A percentile compares a stretch with the other conserved stretches of the same genome.
These are phyloP conservation scores for Todiramphus saurophagus DNA, from an alignment of 2,113 vertebrate species.

Conservation along the genomic window DNA sequence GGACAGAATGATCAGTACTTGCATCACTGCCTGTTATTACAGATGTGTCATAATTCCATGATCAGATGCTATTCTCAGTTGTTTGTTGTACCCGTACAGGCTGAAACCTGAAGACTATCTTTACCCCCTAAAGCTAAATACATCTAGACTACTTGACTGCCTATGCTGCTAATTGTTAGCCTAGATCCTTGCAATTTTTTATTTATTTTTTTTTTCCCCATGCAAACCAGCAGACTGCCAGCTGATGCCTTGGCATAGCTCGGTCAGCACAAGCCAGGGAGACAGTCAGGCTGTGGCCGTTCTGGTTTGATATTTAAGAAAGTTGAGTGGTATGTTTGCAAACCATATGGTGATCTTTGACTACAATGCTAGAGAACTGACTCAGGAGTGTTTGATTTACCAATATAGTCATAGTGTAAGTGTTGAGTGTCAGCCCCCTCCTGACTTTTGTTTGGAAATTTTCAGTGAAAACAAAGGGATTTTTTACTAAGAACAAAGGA, in stretches of 20 bases:
- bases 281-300: neutral
- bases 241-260: neutral
- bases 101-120: neutral
- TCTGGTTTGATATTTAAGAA: neutral
- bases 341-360: neutral
- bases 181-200: neutral
- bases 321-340: neutral
- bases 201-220: neutral
- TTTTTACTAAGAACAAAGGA: neutral
- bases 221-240: neutral
- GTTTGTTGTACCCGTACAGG: neutral
- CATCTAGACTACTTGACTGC: neutral
- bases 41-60: neutral
- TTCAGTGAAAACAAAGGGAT: neutral
- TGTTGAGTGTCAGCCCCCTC: neutral
- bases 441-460: neutral
- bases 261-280: neutral
- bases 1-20: neutral
- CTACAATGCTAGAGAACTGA: neutral
- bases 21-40: neutral
- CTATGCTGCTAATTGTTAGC: neutral
- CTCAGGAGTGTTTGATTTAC: neutral
- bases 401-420: neutral
- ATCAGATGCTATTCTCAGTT: neutral
- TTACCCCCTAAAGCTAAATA: neutral